Percentiles rank a stretch among this genome's conserved stretches.
Evolutionary conservation across 2,888 invertebrate species (phyloP).

Genomic region (Tetranychus piercei): DNA sequence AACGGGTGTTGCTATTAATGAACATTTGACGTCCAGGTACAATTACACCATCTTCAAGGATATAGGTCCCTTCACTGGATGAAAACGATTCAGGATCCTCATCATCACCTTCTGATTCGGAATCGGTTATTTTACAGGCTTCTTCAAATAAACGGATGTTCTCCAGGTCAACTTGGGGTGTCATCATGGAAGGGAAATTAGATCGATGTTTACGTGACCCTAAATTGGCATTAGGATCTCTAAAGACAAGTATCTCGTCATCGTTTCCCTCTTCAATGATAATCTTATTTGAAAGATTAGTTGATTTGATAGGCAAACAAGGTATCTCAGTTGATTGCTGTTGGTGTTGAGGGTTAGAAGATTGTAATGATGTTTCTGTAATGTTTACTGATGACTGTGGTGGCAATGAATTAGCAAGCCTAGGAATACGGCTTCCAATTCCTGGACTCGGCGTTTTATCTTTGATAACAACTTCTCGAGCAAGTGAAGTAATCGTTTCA

Average conservation of each 20-base stretch:
- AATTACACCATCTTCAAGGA: background rate
- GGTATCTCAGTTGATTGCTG: background rate
- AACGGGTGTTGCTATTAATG: background rate
- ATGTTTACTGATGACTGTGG: background rate
- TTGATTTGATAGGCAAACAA: background rate
- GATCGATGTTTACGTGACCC: conserved; percentile 11
- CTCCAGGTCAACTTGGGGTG: background rate
- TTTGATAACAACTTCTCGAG: conserved; percentile 32
- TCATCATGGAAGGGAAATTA: conserved; percentile 11
- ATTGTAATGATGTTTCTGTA: background rate
- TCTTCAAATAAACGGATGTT: conserved; percentile 5
- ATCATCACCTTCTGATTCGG: background rate
- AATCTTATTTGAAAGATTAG: background rate
- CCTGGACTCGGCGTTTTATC: conserved; percentile 20
- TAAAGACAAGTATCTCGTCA: conserved; percentile 19
- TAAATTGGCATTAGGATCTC: conserved; percentile 14
- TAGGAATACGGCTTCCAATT: conserved; percentile 14
- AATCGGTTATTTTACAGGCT: conserved; percentile 10
- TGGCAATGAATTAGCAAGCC: conserved; percentile 1
- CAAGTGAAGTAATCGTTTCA: conserved; percentile 40
- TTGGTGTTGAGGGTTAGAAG: background rate
- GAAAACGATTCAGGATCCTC: background rate
- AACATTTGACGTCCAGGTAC: background rate
- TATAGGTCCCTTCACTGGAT: conserved; percentile 6
- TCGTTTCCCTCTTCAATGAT: conserved; percentile 19